Base-by-base conservation (phyloP, 2,797 vertebrate genomes). In the Cyprinella venusta region DNA sequence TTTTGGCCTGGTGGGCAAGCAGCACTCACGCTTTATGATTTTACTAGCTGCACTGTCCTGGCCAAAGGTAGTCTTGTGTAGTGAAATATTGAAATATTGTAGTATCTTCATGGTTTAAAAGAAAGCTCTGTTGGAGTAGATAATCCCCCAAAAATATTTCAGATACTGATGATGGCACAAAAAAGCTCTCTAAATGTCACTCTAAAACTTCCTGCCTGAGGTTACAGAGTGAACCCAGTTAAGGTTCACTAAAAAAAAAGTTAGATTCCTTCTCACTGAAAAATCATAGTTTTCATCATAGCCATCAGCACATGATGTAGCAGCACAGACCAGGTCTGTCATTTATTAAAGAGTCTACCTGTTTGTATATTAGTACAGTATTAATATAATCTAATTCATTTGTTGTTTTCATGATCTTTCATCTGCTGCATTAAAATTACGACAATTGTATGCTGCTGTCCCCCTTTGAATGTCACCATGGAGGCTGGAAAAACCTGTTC, bases 401-500 rank as follows among this genome's bases (percentile, higher is more conserved):
- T 42, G 52, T 33, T 59, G 21, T 40, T 76, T 61, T 56, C 42
- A 18, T 52, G 26, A 52, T 19, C 26, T 72, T 65, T 21, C 13
- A 76, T 61, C 52, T 76, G 8, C 36, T 59, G 36, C 54, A 5
- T 50, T 74, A 9, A 38, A 68, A 68, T 33, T 33, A 33, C 10
- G 5, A 24, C 54, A 42, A 10, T 70, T 80, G 21, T 40, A n/a
- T 10, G 33, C 42, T 70, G 24, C 67, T 61, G 24, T 45, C 19
- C 56, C 56, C 2, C 38, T 33, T 59, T 70, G 5, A 45, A 76
- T 72, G 69, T 38, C 52, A 36, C 45, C 64, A 76, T 30, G 42
- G 19, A 38, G 42, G 33, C 64, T 13, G 38, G 3, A 36, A 48
- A 52, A 72, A 81, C 75, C 81, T 83, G 84, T 81, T 85, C 68